Evolutionary conservation across 2,113 vertebrate species (phyloP).

Genomic region (Perccottus glenii): DNA sequence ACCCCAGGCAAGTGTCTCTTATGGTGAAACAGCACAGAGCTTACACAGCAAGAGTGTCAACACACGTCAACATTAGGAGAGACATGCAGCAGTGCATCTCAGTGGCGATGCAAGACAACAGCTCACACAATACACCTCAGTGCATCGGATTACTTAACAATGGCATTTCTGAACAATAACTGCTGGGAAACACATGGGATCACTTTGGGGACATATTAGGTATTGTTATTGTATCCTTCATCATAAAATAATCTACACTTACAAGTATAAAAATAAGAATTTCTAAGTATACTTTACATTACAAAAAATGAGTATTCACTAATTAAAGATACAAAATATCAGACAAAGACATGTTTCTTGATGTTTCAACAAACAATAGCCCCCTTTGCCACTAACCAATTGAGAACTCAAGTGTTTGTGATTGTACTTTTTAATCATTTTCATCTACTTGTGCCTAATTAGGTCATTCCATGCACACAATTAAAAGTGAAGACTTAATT

Average conservation of each 20-base stretch:
- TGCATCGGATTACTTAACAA: slow-evolving; percentile 49
- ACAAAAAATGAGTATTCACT: background rate
- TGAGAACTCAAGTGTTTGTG: slow-evolving; percentile 11
- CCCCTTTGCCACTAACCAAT: background rate
- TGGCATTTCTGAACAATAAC: slow-evolving; percentile 23
- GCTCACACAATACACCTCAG: slow-evolving; percentile 62
- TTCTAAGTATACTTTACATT: too few relatives aligned
- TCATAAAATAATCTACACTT: background rate
- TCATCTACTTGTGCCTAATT: slow-evolving; percentile 18
- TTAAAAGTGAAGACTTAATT: slow-evolving; percentile 20
- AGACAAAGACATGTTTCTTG: slow-evolving; percentile 4
- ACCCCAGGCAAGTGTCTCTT: slow-evolving; percentile 19
- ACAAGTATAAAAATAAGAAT: too few relatives aligned
- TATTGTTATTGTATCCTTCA: background rate
- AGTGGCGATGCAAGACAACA: slow-evolving; percentile 54
- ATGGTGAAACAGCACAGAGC: slow-evolving; percentile 42
- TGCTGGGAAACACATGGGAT: background rate
- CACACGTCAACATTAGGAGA: slow-evolving; percentile 58
- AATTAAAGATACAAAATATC: slow-evolving; percentile 18
- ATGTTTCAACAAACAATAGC: background rate
- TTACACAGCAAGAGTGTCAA: slow-evolving; percentile 73
- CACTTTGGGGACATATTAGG: background rate
- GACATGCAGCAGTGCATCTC: slow-evolving; percentile 47
- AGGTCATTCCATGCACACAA: background rate
- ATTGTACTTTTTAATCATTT: slow-evolving; percentile 27